Evolutionary conservation across 53 echinoderm and acorn worm genomes (phyloP), one percentile per base, ranked within the genome.

Genomic region (Patiria pectinifera): DNA sequence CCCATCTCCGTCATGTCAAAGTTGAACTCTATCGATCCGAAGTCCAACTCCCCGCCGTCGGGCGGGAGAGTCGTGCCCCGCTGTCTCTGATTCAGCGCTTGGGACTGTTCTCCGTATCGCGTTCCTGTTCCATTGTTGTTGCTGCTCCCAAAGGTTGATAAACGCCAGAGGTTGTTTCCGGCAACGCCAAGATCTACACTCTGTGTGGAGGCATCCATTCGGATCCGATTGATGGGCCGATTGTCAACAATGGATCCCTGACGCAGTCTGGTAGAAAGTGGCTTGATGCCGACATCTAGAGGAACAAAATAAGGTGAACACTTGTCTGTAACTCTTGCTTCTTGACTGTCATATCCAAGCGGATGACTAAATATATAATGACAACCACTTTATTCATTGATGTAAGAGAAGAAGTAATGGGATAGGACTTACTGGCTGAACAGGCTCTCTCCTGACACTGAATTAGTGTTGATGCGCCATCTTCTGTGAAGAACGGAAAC

Each of bases 1-100:
- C 94, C 95, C 0, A 94, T 59, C 62, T 86, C 96, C 11, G 94
- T 91, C 92, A 96, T 98, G 48, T 98, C 96, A 43, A 98, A 78
- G 77, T 98, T 94, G 87, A 98, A 94, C 6, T 94, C 85, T 43
- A 95, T 93, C 49, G 94, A 72, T 4, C 93, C 94, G 45, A 98
- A 93, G 46, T 94, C 91, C 69, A 98, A 86, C 4, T 90, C 91
- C 0, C 43, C 71, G 16, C 93, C 89, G 11, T 85, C 85, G 43
- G 93, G 91, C 0, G 96, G 96, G 11, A 97, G 92, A 62, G 78
- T 91, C 72, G 82, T 86, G 80, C 96, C 90, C 62, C 91, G 89
- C 69, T 97, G 96, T 63, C 89, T 77, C 14, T 78, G 89, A 11
- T 85, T 86, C 7, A 97, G 94, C 71, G 96, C 89, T 83, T 95